Percentiles rank a stretch among this genome's conserved stretches.
These are phyloP conservation scores for Rattus rattus DNA, from an alignment of 2,113 vertebrate species.

Conservation along the genomic window DNA sequence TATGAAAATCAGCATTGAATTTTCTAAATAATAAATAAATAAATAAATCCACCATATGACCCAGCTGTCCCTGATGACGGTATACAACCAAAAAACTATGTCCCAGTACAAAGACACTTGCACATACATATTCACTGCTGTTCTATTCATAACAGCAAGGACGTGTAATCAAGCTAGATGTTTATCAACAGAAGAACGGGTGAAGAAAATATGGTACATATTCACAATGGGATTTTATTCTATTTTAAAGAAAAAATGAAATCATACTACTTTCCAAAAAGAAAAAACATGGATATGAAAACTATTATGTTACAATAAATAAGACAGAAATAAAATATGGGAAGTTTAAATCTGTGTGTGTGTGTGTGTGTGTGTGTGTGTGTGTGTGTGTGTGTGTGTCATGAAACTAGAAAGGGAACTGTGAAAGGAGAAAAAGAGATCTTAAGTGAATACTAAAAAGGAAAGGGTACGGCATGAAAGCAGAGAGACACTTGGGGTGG, in stretches of 20 bases:
- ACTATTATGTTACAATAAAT: neutral
- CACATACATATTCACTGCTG: neutral
- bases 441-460: neutral
- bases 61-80: neutral
- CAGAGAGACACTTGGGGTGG: neutral
- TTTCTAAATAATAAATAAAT: neutral
- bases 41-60: neutral
- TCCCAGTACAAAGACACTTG: neutral
- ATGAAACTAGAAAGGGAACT: neutral
- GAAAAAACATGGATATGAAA: neutral
- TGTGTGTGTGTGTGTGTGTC: neutral
- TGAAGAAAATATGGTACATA: neutral
- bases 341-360: neutral
- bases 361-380: neutral
- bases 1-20: neutral
- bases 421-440: neutral
- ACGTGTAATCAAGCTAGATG: neutral
- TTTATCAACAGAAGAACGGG: neutral
- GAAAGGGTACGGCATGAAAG: neutral
- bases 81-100: neutral
- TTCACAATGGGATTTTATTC: neutral
- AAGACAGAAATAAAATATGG: neutral
- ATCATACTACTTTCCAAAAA: neutral
- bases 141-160: neutral
- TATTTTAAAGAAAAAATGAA: neutral